phyloP scores from a whole-genome alignment of 2,113 vertebrate species.

The Lepus europaeus region DNA sequence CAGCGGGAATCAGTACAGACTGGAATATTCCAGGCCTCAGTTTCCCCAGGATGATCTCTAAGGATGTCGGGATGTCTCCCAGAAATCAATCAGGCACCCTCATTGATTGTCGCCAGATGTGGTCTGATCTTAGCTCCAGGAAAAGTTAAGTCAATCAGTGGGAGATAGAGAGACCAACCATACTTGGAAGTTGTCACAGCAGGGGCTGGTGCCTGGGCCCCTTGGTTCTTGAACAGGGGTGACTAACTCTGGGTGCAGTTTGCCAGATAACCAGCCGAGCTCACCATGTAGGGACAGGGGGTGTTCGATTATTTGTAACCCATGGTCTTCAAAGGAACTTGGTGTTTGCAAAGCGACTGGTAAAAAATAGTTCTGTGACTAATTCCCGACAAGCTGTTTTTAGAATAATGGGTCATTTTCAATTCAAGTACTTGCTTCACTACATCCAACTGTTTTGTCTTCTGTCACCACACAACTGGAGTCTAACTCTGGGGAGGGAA shows the following conservation, averaged over 20 bases:
- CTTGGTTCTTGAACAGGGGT: neutral
- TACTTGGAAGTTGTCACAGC: neutral
- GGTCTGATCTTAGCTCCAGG: constrained; percentile 19
- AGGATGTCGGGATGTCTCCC: neutral
- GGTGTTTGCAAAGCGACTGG: constrained; percentile 44
- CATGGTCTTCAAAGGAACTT: constrained; percentile 57
- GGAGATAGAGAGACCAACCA: neutral
- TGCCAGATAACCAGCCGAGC: neutral
- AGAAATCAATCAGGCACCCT: neutral
- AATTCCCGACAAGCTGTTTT: constrained; percentile 60
- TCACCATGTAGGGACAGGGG: neutral
- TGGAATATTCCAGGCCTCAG: neutral
- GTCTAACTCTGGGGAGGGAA: constrained; percentile 13
- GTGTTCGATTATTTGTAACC: constrained; percentile 28
- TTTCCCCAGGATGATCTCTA: neutral
- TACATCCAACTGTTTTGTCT: constrained; percentile 57
- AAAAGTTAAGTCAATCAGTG: neutral
- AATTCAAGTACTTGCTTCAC: constrained; percentile 54
- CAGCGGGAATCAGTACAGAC: neutral
- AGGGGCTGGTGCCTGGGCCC: neutral
- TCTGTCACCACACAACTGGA: neutral
- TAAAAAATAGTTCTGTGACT: constrained; percentile 54
- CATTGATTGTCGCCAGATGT: neutral
- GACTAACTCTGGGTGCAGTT: neutral
- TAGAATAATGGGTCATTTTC: constrained; percentile 67